These are phyloP conservation scores for Lycorma delicatula DNA, from an alignment of 1,140 invertebrate genomes.

Conservation along the genomic window DNA sequence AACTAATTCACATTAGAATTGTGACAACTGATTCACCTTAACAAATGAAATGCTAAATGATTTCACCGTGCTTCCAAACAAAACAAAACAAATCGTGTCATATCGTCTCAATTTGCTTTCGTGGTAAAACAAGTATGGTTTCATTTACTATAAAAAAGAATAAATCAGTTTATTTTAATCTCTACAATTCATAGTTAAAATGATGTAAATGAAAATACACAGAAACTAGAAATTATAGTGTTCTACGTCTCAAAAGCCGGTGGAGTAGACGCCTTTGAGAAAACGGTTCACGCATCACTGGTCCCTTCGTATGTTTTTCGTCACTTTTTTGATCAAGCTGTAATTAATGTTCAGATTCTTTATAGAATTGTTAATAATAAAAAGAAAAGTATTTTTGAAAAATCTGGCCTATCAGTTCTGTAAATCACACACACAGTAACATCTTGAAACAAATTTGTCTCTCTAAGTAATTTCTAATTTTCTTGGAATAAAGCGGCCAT, in stretches of 20 bases:
- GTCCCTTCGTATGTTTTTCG: conserved; percentile 1
- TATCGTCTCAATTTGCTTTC: not conserved
- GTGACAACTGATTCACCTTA: not conserved
- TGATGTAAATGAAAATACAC: not conserved
- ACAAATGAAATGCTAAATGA: not conserved
- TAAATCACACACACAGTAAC: not conserved
- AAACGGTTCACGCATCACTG: conserved; percentile 2
- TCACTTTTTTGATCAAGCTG: conserved; percentile 25
- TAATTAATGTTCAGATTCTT: conserved; percentile 32
- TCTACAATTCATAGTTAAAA: not conserved
- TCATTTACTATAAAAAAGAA: not conserved
- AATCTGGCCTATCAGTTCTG: too few relatives aligned
- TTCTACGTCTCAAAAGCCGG: too few relatives aligned
- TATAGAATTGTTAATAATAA: not conserved
- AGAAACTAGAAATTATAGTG: too few relatives aligned
- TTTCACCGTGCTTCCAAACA: not conserved
- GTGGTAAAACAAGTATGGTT: not conserved
- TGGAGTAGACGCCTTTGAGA: too few relatives aligned
- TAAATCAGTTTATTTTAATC: not conserved
- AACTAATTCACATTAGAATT: too few relatives aligned
- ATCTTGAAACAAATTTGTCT: not conserved
- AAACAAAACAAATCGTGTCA: not conserved
- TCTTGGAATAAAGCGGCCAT: not conserved
- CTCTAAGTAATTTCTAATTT: not conserved
- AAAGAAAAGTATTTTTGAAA: not conserved